These are phyloP conservation scores for Brachionus rubens DNA, from an alignment of 1,140 invertebrate species.

Conservation along the genomic window DNA sequence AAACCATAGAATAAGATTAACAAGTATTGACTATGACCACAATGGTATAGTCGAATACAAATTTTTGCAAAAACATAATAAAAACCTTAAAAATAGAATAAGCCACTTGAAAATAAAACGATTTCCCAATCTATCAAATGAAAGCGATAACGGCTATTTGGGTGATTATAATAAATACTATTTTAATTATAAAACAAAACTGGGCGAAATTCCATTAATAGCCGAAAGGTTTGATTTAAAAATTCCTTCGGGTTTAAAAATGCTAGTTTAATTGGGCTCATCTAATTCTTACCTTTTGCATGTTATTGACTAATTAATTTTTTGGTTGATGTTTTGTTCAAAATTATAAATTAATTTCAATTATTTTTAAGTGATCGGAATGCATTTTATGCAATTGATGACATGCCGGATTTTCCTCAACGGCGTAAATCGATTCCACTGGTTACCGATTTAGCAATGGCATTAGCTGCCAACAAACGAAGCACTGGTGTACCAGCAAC, in stretches of 20 bases:
- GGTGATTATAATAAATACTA: slow-evolving; percentile 25
- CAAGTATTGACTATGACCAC: slow-evolving; percentile 33
- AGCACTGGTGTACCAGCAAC: slow-evolving; percentile 25
- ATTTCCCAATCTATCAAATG: neutral
- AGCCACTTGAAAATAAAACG: neutral
- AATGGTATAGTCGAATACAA: slow-evolving; percentile 32
- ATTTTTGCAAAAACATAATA: slow-evolving; percentile 13
- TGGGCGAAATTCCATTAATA: neutral
- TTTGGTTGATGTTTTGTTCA: too few relatives aligned
- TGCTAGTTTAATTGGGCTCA: slow-evolving; percentile 7
- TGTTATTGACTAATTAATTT: neutral
- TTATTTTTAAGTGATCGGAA: slow-evolving; percentile 22
- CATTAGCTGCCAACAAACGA: neutral
- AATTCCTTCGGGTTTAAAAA: neutral
- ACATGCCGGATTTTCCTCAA: slow-evolving; percentile 44
- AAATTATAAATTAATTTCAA: neutral
- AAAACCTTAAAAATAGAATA: neutral
- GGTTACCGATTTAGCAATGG: slow-evolving; percentile 31
- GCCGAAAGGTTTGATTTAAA: slow-evolving; percentile 1
- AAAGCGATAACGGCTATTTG: slow-evolving; percentile 2
- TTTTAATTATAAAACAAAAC: slow-evolving; percentile 28
- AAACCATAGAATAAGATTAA: slow-evolving; percentile 16
- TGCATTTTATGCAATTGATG: slow-evolving; percentile 46
- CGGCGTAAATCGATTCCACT: slow-evolving; percentile 31
- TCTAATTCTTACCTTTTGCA: neutral